Conservation (phyloP, 1,140 invertebrate species). For the Chelonus insularis region DNA sequence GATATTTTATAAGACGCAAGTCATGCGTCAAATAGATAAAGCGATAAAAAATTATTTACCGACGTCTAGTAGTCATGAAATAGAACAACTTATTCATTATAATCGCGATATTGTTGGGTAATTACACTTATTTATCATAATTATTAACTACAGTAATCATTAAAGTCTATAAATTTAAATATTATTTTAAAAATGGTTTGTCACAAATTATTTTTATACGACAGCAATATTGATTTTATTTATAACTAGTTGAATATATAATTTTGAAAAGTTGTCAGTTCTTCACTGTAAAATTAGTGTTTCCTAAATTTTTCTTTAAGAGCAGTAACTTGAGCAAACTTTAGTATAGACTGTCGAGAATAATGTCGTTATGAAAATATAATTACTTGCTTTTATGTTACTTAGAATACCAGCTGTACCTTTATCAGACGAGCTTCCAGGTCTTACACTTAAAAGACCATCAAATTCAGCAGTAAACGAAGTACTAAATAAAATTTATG, state of each 20-base stretch:
- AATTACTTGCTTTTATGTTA: background rate
- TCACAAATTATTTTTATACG: too few species aligned
- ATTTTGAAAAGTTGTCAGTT: too few species aligned
- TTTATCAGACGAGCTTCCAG: conserved; percentile 33
- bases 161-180: too few species aligned
- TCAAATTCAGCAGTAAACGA: conserved; percentile 19
- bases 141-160: too few species aligned
- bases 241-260: too few species aligned
- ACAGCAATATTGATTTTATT: too few species aligned
- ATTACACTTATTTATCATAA: conserved; percentile 17
- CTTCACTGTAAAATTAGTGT: too few species aligned
- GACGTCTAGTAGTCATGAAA: background rate
- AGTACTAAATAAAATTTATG: conserved; percentile 27
- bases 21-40: conserved; percentile 30
- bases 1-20: conserved; percentile 27
- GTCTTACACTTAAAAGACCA: conserved; percentile 30
- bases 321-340: too few species aligned
- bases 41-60: conserved; percentile 20
- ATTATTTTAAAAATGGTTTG: too few species aligned
- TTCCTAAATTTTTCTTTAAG: too few species aligned
- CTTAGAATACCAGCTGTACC: conserved; percentile 37
- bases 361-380: too few species aligned
- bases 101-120: conserved; percentile 13
- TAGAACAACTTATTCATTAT: background rate
- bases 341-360: too few species aligned